Base-by-base conservation (phyloP, 2,113 vertebrate genomes). In the Amphilophus citrinellus region DNA sequence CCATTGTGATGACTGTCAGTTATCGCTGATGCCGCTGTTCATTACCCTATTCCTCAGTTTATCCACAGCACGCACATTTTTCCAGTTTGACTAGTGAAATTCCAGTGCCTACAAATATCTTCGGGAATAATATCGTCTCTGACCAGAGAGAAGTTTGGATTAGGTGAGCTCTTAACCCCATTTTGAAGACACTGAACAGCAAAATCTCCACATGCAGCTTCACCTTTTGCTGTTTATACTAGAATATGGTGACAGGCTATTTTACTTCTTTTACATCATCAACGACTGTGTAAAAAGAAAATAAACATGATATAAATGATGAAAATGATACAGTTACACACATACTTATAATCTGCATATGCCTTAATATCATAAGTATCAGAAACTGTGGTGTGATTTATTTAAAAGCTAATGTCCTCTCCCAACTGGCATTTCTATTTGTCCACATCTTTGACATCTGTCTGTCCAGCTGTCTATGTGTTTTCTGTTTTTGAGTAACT, bases 401-500 rank as follows among this genome's bases (percentile, higher is more conserved):
- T 27, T 61, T 58, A 14, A 66, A 56, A 53, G 27, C 66, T 53
- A 47, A 59, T 30, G 18, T 73, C 30, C 4, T 17, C 10, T 80
- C 59, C 39, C 7, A 14, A n/a, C 18, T 50, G 61, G 14, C 20
- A 6, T 24, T 76, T 59, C 17, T 32, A 59, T 65, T 27, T 20
- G 6, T 57, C 50, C 37, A 30, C 27, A 39, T 57, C 39, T 63
- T 50, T 6, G 17, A 75, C 15, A 14, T 85, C 50, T 65, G 66
- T 18, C 5, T 73, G 68, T 73, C 68, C 68, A 73, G 32, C 68
- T 73, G 47, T 73, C 53, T 53, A n/a, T 44, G 20, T 73, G n/a
- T 73, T 61, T 24, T 76, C n/a, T 63, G 7, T 30, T 84, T 73
- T 50, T 71, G 62, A 77, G 61, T 71, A 65, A 61, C 78, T 20